Conservation (phyloP, 2,113 vertebrate species). For the Pao palembangensis region DNA sequence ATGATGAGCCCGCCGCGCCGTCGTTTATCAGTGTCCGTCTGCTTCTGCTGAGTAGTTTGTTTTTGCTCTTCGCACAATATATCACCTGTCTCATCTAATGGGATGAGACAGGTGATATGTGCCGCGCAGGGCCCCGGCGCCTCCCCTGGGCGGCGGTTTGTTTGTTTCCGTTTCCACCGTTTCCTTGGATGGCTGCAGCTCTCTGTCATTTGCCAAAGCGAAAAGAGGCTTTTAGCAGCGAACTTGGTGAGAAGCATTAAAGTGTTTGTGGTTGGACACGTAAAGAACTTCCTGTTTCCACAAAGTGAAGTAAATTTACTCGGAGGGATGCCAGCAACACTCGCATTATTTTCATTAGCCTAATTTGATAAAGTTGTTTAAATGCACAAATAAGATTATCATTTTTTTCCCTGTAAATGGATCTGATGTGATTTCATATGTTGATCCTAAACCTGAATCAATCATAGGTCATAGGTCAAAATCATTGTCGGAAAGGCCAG, state of each 20-base stretch:
- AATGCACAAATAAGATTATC: no score
- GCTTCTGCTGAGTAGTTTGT: constrained; percentile 77
- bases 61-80: constrained; percentile 72
- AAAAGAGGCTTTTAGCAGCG: constrained; percentile 15
- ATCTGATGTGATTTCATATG: no score
- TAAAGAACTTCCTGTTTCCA: no score
- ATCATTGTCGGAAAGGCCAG: no score
- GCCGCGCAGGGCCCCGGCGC: constrained; percentile 35
- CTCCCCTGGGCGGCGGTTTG: constrained; percentile 60
- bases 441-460: no score
- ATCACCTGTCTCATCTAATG: constrained; percentile 77
- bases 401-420: no score
- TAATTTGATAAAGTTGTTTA: no score
- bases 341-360: no score
- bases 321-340: no score
- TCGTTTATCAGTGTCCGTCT: constrained; percentile 71
- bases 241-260: constrained; percentile 12
- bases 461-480: no score
- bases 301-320: no score
- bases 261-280: not conserved
- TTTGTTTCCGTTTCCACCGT: constrained; percentile 53
- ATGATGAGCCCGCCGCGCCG: constrained; percentile 56
- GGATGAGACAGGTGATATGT: constrained; percentile 54
- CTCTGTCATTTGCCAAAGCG: constrained; percentile 16
- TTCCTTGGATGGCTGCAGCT: constrained; percentile 42